phyloP scores from a whole-genome alignment of 2,113 vertebrate species.

The Eudyptes chrysolophus region DNA sequence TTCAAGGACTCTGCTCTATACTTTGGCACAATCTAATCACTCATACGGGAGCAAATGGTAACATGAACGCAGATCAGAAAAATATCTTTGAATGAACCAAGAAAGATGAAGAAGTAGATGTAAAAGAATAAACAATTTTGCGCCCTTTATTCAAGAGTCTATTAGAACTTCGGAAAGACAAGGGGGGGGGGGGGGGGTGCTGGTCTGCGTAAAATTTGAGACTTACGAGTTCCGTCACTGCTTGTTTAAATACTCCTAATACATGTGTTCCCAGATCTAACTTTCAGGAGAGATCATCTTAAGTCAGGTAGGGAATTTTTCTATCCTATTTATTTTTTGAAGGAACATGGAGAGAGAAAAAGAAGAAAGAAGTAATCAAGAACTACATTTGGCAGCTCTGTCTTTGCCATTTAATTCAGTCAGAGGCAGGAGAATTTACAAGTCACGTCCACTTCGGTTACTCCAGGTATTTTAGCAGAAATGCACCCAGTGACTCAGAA shows the following conservation, averaged over 20 bases:
- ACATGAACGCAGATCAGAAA: not conserved
- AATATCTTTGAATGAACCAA: not conserved
- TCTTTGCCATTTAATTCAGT: not conserved
- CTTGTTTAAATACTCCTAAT: not conserved
- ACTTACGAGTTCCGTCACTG: not conserved
- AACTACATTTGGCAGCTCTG: not conserved
- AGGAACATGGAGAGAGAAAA: not conserved
- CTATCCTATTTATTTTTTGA: not conserved
- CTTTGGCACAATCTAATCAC: slow-evolving; percentile 7
- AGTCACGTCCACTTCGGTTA: not conserved
- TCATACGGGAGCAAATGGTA: not conserved
- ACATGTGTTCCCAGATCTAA: not conserved
- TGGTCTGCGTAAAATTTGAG: not conserved
- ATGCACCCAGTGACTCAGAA: not conserved
- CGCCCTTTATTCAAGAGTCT: not conserved
- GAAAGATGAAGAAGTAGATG: not conserved
- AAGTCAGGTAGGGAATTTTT: not conserved
- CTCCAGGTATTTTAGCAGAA: not conserved
- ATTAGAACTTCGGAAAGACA: not conserved
- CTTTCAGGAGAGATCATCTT: not conserved
- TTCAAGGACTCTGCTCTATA: not conserved
- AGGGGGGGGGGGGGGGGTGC: not conserved
- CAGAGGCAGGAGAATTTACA: not conserved
- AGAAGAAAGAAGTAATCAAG: not conserved
- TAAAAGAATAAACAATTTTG: not conserved